These are phyloP conservation scores for Clistopyga incitator DNA, from an alignment of 2,888 invertebrate species.

Conservation along the genomic window DNA sequence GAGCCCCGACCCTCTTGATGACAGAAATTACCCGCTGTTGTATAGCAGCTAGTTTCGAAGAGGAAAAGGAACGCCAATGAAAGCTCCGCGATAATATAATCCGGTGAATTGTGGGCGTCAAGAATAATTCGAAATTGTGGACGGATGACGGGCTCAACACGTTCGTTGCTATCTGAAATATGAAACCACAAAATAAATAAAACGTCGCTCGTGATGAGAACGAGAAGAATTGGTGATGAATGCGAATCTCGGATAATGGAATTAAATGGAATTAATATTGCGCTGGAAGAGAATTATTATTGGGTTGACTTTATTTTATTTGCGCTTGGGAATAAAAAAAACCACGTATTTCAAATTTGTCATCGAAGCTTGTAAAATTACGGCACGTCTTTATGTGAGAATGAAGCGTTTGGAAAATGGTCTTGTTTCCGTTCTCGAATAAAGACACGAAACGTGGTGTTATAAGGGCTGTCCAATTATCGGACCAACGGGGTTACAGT, in stretches of 20 bases:
- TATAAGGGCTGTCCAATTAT: constrained; percentile 1
- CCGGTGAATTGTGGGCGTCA: constrained; percentile 1
- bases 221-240: not conserved
- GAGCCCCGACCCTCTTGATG: constrained; percentile 14
- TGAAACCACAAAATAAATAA: not conserved
- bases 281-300: too few relatives aligned
- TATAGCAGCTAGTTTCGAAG: not conserved
- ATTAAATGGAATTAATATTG: too few relatives aligned
- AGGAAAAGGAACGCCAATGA: not conserved
- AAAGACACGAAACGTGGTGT: not conserved
- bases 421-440: not conserved
- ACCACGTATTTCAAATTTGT: too few relatives aligned
- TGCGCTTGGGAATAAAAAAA: too few relatives aligned
- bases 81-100: not conserved
- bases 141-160: not conserved
- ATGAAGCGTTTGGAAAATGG: not conserved
- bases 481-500: not conserved
- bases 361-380: too few relatives aligned
- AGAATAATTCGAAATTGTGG: not conserved
- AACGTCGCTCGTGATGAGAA: not conserved
- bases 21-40: constrained; percentile 30
- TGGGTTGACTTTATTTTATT: too few relatives aligned
- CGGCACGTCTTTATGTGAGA: too few relatives aligned
- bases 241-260: too few relatives aligned
- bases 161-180: not conserved